Evolutionary conservation across 1,140 invertebrate species (phyloP).

Genomic region (Drosophila aff.): DNA sequence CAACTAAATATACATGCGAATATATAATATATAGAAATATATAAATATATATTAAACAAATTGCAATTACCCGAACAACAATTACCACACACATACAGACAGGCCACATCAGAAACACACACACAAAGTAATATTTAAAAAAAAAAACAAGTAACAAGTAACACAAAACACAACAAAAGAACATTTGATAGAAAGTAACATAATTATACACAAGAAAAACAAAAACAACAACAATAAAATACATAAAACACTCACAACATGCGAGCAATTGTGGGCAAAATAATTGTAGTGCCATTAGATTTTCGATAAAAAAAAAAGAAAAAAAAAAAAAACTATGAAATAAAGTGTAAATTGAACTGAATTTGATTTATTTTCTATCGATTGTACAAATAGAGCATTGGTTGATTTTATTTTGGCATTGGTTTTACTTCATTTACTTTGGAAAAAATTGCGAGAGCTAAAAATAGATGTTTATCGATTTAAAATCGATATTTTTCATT

Average conservation of each 20-base stretch:
- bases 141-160: constrained; percentile 1
- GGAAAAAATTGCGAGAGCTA: background rate
- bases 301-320: constrained; percentile 8
- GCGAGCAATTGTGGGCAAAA: constrained; percentile 37
- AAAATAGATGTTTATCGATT: background rate
- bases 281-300: constrained; percentile 51
- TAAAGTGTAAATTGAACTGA: constrained; percentile 31
- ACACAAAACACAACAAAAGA: constrained; percentile 36
- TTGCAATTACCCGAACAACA: constrained; percentile 32
- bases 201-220: constrained; percentile 21
- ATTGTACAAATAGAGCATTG: background rate
- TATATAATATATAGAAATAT: constrained; percentile 37
- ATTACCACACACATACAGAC: constrained; percentile 12
- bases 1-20: constrained; percentile 44
- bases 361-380: constrained; percentile 8
- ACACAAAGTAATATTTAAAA: constrained; percentile 20
- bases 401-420: background rate
- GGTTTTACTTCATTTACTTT: background rate
- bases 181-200: constrained; percentile 40
- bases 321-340: constrained; percentile 1
- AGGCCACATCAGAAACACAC: constrained; percentile 10
- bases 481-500: background rate
- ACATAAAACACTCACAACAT: constrained; percentile 37
- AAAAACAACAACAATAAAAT: constrained; percentile 2
- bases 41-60: constrained; percentile 32